phyloP scores from a whole-genome alignment of 2,797 vertebrate species.

The Netta rufina region DNA sequence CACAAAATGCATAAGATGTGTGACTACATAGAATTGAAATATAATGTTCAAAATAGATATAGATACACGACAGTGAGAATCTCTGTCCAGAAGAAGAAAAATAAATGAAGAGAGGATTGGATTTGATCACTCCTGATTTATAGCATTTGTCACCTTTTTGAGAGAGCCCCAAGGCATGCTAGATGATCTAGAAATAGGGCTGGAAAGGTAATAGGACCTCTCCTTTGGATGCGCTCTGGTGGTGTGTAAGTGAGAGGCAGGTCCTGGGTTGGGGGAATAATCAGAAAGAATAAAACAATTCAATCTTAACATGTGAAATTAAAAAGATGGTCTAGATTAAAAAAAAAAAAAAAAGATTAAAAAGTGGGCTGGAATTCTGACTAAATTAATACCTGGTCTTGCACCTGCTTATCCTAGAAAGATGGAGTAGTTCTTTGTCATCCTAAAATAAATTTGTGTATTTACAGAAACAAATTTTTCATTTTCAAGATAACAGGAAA shows the following conservation, averaged over 20 bases:
- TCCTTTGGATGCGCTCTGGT: neutral
- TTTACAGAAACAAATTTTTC: neutral
- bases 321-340: neutral
- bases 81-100: neutral
- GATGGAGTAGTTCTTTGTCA: neutral
- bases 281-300: neutral
- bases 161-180: neutral
- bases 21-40: neutral
- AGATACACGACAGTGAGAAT: neutral
- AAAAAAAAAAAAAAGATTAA: no score
- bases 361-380: neutral
- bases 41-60: neutral
- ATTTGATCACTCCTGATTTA: neutral
- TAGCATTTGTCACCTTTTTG: neutral
- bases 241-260: accelerated
- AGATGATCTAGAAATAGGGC: neutral
- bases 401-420: neutral
- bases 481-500: neutral
- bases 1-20: neutral
- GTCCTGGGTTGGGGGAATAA: neutral
- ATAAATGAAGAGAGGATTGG: neutral
- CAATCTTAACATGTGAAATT: neutral
- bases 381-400: neutral
- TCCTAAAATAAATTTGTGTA: neutral
- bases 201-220: neutral